A percentile compares a stretch with the other conserved stretches of the same genome.
Conservation (phyloP, 2,113 vertebrate species). For the Pachypanchax playfairii region DNA sequence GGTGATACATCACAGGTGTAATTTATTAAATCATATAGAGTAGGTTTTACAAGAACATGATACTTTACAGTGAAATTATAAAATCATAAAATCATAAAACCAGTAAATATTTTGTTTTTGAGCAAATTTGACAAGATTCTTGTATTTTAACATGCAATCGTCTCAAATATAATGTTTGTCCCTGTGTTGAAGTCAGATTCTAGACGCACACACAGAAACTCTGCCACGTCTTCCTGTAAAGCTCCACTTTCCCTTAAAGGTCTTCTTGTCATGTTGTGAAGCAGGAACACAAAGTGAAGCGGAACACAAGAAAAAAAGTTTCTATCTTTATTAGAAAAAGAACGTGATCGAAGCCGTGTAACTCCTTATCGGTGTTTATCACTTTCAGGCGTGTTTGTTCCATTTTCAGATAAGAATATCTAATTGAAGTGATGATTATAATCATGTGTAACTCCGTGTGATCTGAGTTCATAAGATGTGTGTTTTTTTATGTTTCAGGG, state of each 20-base stretch:
- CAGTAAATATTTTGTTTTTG: too few species aligned
- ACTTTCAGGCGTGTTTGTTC: background rate
- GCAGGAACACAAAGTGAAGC: background rate
- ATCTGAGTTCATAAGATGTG: background rate
- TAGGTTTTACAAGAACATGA: too few species aligned
- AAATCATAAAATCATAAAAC: too few species aligned
- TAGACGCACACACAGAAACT: background rate
- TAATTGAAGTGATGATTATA: background rate
- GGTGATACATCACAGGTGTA: too few species aligned
- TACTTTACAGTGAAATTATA: too few species aligned
- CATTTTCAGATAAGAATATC: background rate
- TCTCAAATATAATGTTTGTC: too few species aligned
- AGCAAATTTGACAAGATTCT: too few species aligned
- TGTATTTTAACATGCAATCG: too few species aligned
- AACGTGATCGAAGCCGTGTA: too few species aligned
- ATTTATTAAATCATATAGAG: too few species aligned
- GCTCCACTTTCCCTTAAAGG: background rate
- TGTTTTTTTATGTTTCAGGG: constrained; percentile 76
- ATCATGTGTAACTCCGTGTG: background rate
- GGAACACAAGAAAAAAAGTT: background rate
- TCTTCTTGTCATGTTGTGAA: background rate
- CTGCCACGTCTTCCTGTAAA: background rate
- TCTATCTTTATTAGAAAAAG: background rate
- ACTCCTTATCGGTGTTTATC: too few species aligned
- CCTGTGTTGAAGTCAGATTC: background rate